Percentiles rank a stretch among this genome's conserved stretches.
Conservation (phyloP, 2,113 vertebrate genomes). For the Puntigrus tetrazona region DNA sequence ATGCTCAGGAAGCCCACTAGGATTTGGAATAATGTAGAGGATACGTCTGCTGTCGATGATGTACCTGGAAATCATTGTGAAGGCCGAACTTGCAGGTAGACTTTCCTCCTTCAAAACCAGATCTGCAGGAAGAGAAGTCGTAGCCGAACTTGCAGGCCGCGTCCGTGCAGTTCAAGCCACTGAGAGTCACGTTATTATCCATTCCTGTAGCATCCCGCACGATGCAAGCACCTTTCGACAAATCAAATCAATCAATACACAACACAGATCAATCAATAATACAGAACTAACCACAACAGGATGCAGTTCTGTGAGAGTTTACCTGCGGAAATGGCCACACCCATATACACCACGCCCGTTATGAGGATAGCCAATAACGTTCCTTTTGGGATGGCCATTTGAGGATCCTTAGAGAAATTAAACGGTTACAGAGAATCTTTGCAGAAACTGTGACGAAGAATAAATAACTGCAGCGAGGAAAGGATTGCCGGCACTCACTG, state of each 20-base stretch:
- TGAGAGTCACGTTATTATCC: slow-evolving; percentile 75
- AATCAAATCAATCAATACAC: slow-evolving; percentile 43
- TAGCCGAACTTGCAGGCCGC: slow-evolving; percentile 88
- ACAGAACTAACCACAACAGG: too few species aligned
- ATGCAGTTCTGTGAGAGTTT: neutral
- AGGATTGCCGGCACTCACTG: slow-evolving; percentile 77
- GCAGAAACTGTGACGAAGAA: neutral
- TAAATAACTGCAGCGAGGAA: neutral
- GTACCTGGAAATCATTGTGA: slow-evolving; percentile 89
- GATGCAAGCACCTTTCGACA: slow-evolving; percentile 85
- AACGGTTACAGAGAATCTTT: neutral
- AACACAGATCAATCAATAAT: neutral
- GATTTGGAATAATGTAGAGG: neutral
- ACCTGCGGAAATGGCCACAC: slow-evolving; percentile 94
- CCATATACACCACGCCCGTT: slow-evolving; percentile 91
- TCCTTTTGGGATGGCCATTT: slow-evolving; percentile 94
- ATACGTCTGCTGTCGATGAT: neutral
- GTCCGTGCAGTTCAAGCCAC: slow-evolving; percentile 80
- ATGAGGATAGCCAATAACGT: slow-evolving; percentile 94
- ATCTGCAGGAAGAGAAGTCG: slow-evolving; percentile 85
- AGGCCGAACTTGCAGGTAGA: slow-evolving; percentile 80
- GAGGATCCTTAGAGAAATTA: slow-evolving; percentile 85
- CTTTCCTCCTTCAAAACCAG: fast-evolving
- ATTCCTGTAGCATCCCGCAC: slow-evolving; percentile 89
- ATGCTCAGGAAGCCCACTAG: neutral